Evolutionary conservation across 2,113 vertebrate genomes (phyloP).

Genomic region (Cercopithecus mona): DNA sequence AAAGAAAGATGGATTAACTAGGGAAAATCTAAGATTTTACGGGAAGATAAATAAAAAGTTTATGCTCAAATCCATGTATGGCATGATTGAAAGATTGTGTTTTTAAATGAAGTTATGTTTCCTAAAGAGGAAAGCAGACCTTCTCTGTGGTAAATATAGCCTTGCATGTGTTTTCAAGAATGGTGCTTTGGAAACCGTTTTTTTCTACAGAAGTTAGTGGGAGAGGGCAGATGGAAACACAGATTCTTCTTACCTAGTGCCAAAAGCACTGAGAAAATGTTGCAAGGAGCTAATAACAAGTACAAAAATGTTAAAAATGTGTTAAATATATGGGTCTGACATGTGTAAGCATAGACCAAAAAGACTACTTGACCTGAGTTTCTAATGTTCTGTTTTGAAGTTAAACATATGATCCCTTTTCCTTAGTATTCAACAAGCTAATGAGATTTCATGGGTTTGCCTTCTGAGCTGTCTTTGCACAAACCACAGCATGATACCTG

Average conservation of each 20-base stretch:
- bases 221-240: constrained; percentile 46
- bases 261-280: not conserved
- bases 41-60: not conserved
- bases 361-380: not conserved
- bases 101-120: not conserved
- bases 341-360: not conserved
- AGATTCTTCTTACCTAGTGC: constrained; percentile 11
- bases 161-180: constrained; percentile 14
- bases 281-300: not conserved
- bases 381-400: not conserved
- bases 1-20: not conserved
- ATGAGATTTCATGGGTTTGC: not conserved
- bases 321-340: not conserved
- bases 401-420: not conserved
- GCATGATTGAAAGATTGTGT: not conserved
- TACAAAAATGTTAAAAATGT: not conserved
- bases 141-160: not conserved
- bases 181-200: not conserved
- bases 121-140: constrained; percentile 11
- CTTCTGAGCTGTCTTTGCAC: not conserved
- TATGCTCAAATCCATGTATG: not conserved
- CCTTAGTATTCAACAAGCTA: not conserved
- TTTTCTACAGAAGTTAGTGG: not conserved
- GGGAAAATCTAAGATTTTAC: not conserved
- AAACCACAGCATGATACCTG: not conserved